These are phyloP conservation scores for Teleopsis dalmanni DNA, from an alignment of 1,140 invertebrate genomes.

Conservation along the genomic window DNA sequence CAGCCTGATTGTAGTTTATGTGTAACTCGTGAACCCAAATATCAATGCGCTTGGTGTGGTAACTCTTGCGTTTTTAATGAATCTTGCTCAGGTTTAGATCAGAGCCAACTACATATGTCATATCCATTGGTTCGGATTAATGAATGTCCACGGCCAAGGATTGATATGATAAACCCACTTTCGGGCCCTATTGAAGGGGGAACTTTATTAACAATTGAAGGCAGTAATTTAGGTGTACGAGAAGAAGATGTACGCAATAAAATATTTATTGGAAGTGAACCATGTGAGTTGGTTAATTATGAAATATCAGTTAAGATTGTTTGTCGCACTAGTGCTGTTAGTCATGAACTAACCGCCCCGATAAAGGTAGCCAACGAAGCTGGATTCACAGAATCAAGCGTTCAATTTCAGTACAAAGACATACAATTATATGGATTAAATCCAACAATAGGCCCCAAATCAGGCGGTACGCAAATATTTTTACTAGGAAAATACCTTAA, in stretches of 20 bases:
- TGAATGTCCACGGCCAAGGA: constrained; percentile 85
- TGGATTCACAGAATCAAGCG: constrained; percentile 78
- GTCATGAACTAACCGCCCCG: constrained; percentile 65
- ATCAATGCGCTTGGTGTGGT: constrained; percentile 87
- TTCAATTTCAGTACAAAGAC: constrained; percentile 84
- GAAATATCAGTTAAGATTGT: constrained; percentile 87
- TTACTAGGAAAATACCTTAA: constrained; percentile 88
- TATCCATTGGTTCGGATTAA: constrained; percentile 54
- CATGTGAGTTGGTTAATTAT: constrained; percentile 81
- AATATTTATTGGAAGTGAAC: constrained; percentile 83
- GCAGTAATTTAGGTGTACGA: constrained; percentile 87
- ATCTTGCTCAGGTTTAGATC: constrained; percentile 50
- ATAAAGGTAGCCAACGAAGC: constrained; percentile 85
- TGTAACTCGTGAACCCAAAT: constrained; percentile 77
- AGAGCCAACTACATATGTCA: not conserved
- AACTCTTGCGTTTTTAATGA: constrained; percentile 78
- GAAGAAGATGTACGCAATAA: constrained; percentile 85
- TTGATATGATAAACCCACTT: constrained; percentile 89
- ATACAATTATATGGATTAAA: constrained; percentile 71
- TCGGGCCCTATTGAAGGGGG: constrained; percentile 94
- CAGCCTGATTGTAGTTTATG: constrained; percentile 92
- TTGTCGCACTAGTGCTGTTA: constrained; percentile 74
- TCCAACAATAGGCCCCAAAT: constrained; percentile 81
- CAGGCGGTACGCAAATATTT: constrained; percentile 87
- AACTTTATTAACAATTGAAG: constrained; percentile 90